Base-by-base conservation (phyloP, 2,888 invertebrate genomes). In the Hirudinaria manillensis region DNA sequence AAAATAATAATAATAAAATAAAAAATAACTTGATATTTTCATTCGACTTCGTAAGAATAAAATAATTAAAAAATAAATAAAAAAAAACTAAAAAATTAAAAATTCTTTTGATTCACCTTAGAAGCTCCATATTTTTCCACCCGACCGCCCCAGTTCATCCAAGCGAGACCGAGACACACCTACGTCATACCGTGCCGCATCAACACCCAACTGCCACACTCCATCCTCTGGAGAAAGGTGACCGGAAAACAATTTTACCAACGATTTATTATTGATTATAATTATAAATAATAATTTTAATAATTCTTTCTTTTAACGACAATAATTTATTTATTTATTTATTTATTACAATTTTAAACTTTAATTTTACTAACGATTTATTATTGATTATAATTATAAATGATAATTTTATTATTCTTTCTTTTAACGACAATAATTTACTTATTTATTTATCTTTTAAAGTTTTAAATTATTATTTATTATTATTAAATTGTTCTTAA, bases 211-310 rank as follows among this genome's bases (percentile, higher is more conserved):
- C 24, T 61, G 10, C 61, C 61, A 7, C n/a, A 61, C 24, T 13
- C 24, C 29, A 61, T 61, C 61, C 13, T 16, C 61, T 61, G 61
- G 61, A 61, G 61, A n/a, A 61, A 61, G 61, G 61, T 61, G 45
- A 45, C n/a, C 53, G 53, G 21, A 13, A 53, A 16, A 21, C 53
- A 53, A 16, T 53, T 53, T 53, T 21, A 53, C 21, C 21, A 4
- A 10, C 29, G 13, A 27, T 61, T 7, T 16, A 21, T 27, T 56
- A 7, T 27, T 7, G 56, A 27, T 56, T 13, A 3, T 56, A 16
- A 27, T 61, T 3, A n/a, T n/a, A n/a, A n/a, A n/a, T n/a, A n/a
- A n/a, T n/a, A n/a, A n/a, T n/a, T n/a, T n/a, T n/a, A n/a, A n/a
- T n/a, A n/a, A n/a, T n/a, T n/a, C n/a, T 16, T 61, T 61, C 13